These are phyloP conservation scores for Austrofundulus limnaeus DNA, from an alignment of 2,113 vertebrate species.

Conservation along the genomic window DNA sequence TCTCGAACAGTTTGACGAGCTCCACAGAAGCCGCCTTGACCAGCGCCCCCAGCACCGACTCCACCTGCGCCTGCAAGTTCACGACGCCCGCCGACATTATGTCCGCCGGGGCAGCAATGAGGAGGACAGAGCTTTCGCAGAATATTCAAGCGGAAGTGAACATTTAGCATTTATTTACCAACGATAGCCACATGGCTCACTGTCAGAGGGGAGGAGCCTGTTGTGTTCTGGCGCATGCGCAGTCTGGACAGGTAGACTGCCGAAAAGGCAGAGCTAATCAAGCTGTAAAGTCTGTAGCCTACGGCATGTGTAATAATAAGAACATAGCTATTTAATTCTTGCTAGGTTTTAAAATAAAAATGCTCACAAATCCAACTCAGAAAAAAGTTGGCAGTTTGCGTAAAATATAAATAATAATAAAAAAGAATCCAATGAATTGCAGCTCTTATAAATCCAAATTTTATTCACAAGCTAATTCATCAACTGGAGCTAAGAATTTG, in stretches of 20 bases:
- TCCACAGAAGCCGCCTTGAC: constrained; percentile 73
- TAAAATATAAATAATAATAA: no score
- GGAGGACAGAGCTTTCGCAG: not conserved
- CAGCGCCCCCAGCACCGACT: constrained; percentile 69
- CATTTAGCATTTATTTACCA: constrained; percentile 55
- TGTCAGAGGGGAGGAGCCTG: constrained; percentile 30
- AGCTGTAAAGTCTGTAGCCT: no score
- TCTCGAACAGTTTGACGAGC: constrained; percentile 78
- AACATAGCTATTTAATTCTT: no score
- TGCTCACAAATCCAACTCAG: no score
- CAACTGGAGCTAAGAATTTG: no score
- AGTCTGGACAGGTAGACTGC: accelerated
- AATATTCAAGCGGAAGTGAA: not conserved
- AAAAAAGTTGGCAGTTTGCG: no score
- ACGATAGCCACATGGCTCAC: constrained; percentile 61
- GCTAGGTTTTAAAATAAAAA: no score
- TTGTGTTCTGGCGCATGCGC: constrained; percentile 28
- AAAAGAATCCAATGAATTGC: no score
- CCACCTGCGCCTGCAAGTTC: constrained; percentile 72
- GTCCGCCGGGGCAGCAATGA: not conserved
- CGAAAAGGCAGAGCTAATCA: not conserved
- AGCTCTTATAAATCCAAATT: no score
- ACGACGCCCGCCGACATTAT: constrained; percentile 56
- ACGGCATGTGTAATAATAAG: no score
- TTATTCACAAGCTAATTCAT: no score